Base-by-base conservation (phyloP, 2,113 vertebrate species). In the Pardalotus punctatus region DNA sequence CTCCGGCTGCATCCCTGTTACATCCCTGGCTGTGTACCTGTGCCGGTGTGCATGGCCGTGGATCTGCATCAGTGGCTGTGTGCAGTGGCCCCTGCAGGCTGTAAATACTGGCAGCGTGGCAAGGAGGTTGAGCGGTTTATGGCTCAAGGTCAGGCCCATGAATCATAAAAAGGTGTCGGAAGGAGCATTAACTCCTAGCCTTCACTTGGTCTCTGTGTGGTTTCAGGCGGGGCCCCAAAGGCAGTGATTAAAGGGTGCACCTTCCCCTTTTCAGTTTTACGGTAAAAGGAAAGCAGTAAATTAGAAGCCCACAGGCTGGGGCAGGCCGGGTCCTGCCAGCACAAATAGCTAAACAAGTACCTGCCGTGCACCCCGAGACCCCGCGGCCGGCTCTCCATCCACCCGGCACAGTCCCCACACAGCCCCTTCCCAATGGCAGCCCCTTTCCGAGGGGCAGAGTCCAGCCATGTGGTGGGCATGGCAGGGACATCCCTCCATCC, bases 71-170 rank as follows among this genome's bases (percentile, higher is more conserved):
- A 3, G 28, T 65, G 73, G 54, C 78, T 86, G 88, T 38, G 8
- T 12, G 73, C 83, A 74, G 95, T 97, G 97, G 97, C 96, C 97
- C 96, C 90, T 70, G 15, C 88, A 95, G 88, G 97, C 96, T 97
- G 97, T 98, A 98, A 98, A 98, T 98, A 97, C 96, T 97, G 97
- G 94, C 83, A 79, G 94, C 92, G 80, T 97, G 96, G 96, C 60
- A 9, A 70, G 95, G 95, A 94, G 96, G 97, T 97, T 97, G 97
- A 98, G 90, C 96, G 91, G 97, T 98, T 98, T 98, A 98, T 97
- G 97, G 98, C 97, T 96, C 97, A 97, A 97, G 98, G 98, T 98
- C 97, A 98, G 97, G 97, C 96, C 97, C 97, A 97, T 98, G 98
- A 98, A 98, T 98, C 98, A 98, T 96, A 97, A 92, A 97, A 97